Percentiles rank a stretch among this genome's conserved stretches.
Evolutionary conservation across 2,888 invertebrate genomes (phyloP).

Genomic region (Stenotaenia linearis): DNA sequence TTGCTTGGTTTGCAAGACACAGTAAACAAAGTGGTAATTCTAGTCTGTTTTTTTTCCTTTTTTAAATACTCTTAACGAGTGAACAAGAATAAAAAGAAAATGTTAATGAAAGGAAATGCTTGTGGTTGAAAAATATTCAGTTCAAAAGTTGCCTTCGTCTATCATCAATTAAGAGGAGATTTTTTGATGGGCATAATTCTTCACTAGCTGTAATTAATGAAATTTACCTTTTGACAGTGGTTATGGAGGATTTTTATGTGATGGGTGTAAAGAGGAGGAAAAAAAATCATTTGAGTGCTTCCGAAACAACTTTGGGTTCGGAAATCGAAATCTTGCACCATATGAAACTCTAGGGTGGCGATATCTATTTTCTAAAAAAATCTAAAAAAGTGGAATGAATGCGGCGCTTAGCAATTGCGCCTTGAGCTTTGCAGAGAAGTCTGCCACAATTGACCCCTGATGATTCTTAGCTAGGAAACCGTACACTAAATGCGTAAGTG

Average conservation of each 20-base stretch:
- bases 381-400: background rate
- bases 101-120: background rate
- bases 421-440: background rate
- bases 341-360: background rate
- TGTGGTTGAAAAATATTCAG: conserved; percentile 5
- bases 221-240: background rate
- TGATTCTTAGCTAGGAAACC: background rate
- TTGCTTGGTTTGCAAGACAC: background rate
- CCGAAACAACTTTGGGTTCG: background rate
- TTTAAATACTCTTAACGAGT: too few relatives aligned
- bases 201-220: background rate
- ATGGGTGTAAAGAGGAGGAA: background rate
- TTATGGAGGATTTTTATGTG: background rate
- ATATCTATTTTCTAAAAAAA: background rate
- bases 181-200: background rate
- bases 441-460: conserved; percentile 8
- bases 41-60: background rate
- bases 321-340: background rate
- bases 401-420: background rate
- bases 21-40: background rate
- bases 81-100: background rate
- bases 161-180: background rate
- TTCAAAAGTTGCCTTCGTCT: background rate
- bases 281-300: conserved; percentile 19
- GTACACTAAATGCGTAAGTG: conserved; percentile 1